Percentiles rank a stretch among this genome's conserved stretches.
Conservation (phyloP, 1,140 invertebrate species). For the Brachionus rubens region DNA sequence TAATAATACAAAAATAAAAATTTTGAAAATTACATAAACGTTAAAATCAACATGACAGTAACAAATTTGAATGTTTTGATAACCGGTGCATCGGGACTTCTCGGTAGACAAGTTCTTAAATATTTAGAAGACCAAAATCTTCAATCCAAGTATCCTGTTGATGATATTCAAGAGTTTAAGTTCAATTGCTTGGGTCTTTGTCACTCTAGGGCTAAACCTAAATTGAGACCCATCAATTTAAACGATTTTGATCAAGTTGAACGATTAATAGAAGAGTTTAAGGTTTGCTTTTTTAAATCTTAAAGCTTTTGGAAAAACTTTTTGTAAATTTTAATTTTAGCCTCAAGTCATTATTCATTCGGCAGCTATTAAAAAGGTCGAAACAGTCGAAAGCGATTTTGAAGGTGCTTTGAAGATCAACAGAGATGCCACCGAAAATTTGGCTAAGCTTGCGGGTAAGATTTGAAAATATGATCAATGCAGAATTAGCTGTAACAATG, state of each 20-base stretch:
- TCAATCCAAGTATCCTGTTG: constrained; percentile 30
- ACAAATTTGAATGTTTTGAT: constrained; percentile 54
- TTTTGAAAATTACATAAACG: background rate
- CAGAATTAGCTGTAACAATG: too few species aligned
- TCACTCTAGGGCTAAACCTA: background rate
- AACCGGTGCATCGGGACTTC: constrained; percentile 63
- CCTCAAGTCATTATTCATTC: constrained; percentile 63
- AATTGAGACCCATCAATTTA: constrained; percentile 8
- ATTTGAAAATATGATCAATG: too few species aligned
- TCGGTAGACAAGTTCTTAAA: constrained; percentile 60
- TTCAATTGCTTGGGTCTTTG: constrained; percentile 29
- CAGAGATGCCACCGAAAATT: constrained; percentile 57
- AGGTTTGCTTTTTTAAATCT: constrained; percentile 1
- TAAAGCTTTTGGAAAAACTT: background rate
- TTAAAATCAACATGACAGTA: background rate
- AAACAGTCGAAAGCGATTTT: constrained; percentile 62
- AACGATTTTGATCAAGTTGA: constrained; percentile 27
- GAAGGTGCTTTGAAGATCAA: constrained; percentile 61
- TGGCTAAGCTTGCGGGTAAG: constrained; percentile 60
- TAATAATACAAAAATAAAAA: background rate
- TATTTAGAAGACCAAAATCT: constrained; percentile 52
- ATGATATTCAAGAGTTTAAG: background rate
- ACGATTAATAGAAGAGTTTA: constrained; percentile 23
- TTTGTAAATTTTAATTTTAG: constrained; percentile 49
- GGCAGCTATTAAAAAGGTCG: constrained; percentile 64